Evolutionary conservation across 2,888 invertebrate species (phyloP).

Genomic region (Thera britannica): DNA sequence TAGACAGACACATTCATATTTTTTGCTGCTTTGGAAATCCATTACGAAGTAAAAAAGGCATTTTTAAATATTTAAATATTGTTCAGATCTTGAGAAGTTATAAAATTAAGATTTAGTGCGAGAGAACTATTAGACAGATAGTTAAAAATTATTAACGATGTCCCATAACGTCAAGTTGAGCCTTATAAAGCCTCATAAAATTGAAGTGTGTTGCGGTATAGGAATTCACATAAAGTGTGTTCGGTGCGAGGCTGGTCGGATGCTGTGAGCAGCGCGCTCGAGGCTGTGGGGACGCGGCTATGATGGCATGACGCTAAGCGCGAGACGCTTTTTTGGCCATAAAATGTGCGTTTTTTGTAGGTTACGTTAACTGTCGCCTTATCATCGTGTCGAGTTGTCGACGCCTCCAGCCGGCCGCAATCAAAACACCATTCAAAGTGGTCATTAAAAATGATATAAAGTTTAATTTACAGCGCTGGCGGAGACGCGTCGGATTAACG

Average conservation of each 20-base stretch:
- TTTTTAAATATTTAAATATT: constrained; percentile 32
- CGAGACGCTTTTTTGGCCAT: constrained; percentile 72
- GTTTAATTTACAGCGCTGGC: constrained; percentile 79
- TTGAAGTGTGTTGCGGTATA: constrained; percentile 71
- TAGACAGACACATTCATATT: constrained; percentile 2
- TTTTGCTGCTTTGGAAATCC: constrained; percentile 34
- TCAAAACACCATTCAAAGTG: constrained; percentile 82
- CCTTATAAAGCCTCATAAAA: constrained; percentile 74
- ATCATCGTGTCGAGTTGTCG: constrained; percentile 84
- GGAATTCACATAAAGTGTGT: constrained; percentile 75
- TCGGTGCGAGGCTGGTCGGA: constrained; percentile 46
- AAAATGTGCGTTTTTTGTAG: constrained; percentile 78
- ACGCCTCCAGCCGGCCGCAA: constrained; percentile 83
- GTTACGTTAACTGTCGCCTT: constrained; percentile 76
- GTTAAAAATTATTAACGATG: constrained; percentile 71
- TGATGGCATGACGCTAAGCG: constrained; percentile 47
- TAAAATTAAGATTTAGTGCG: constrained; percentile 53
- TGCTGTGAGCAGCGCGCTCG: constrained; percentile 35
- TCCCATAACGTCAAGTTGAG: constrained; percentile 64
- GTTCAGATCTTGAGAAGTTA: constrained; percentile 42
- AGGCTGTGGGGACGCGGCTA: constrained; percentile 15
- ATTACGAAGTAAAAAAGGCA: constrained; percentile 28
- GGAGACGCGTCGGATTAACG: constrained; percentile 71
- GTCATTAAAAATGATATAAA: constrained; percentile 84
- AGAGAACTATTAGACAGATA: constrained; percentile 60